These are phyloP conservation scores for Danionella cerebrum DNA, from an alignment of 2,113 vertebrate species.

Conservation along the genomic window DNA sequence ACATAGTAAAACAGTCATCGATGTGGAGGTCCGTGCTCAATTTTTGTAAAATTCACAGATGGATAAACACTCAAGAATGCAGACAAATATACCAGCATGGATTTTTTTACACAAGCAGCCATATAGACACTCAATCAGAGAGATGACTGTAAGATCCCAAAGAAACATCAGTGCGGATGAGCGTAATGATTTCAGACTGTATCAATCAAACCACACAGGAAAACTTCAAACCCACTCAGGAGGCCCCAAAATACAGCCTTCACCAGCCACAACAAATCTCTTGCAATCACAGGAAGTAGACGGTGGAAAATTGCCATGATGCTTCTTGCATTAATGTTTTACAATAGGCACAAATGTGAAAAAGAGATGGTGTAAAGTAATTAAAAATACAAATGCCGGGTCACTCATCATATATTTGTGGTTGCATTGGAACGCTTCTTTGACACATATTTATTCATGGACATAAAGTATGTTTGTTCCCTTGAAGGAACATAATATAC, in stretches of 20 bases:
- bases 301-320: background rate
- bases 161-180: constrained; percentile 14
- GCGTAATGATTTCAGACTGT: constrained; percentile 33
- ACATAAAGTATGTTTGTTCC: too few relatives aligned
- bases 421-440: too few relatives aligned
- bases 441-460: too few relatives aligned
- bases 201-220: constrained; percentile 35
- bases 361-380: too few relatives aligned
- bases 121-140: constrained; percentile 21
- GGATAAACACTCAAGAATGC: constrained; percentile 16
- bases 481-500: background rate
- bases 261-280: constrained; percentile 28
- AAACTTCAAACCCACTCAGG: constrained; percentile 26
- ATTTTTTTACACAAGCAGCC: constrained; percentile 19
- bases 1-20: background rate
- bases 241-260: constrained; percentile 23
- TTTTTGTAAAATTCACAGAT: too few relatives aligned
- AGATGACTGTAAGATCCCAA: constrained; percentile 17
- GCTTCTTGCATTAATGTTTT: background rate
- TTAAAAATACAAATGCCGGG: too few relatives aligned
- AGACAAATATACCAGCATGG: background rate
- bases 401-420: too few relatives aligned
- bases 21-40: too few relatives aligned
- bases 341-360: too few relatives aligned
- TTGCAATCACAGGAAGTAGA: constrained; percentile 8